Base-by-base conservation (phyloP, 2,888 invertebrate species). In the Stenotaenia linearis region DNA sequence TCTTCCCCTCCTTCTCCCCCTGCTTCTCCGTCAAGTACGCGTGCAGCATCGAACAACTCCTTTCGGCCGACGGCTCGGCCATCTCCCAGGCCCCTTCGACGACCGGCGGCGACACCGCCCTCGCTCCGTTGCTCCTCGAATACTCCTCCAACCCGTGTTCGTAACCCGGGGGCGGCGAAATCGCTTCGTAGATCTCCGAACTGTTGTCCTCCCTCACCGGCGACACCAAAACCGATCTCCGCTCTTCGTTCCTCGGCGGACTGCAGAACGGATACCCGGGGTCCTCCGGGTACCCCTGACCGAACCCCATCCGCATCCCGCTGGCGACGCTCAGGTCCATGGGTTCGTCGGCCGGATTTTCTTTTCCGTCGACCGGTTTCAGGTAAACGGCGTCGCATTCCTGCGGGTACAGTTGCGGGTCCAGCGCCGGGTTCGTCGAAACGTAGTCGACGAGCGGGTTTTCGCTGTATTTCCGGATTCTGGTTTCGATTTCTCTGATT, bases 1-100 rank as follows among this genome's bases (percentile, higher is more conserved):
- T n/a, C n/a, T n/a, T n/a, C 84, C 91, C 89, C 77, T 92, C 87
- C 18, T 61, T 78, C 23, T 77, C 77, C 9, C 10, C 10, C 12
- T 92, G 91, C 84, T 91, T 88, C 84, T 92, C 92, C 0, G 91
- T 92, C 77, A 92, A 88, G 85, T 92, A 92, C 0, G 91, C 91
- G 82, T 92, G 92, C 78, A 92, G 86, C 89, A 92, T 90, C 6
- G 61, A 61, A 28, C 61, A 61, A 61, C 25, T 61, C 15, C 28
- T 61, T 6, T 61, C 61, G 5, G 28, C 28, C 7, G 3, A 3
- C 6, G 61, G 61, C 15, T 61, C 61, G 28, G 1, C 28, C 61
- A 61, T 61, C 25, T 61, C 61, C 61, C 61, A 61, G 12, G 28
- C 61, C 9, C 9, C 4, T 7, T 61, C 61, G 12, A 61, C 28